These are phyloP conservation scores for Phasianus colchicus DNA, from an alignment of 2,113 vertebrate genomes.

Conservation along the genomic window DNA sequence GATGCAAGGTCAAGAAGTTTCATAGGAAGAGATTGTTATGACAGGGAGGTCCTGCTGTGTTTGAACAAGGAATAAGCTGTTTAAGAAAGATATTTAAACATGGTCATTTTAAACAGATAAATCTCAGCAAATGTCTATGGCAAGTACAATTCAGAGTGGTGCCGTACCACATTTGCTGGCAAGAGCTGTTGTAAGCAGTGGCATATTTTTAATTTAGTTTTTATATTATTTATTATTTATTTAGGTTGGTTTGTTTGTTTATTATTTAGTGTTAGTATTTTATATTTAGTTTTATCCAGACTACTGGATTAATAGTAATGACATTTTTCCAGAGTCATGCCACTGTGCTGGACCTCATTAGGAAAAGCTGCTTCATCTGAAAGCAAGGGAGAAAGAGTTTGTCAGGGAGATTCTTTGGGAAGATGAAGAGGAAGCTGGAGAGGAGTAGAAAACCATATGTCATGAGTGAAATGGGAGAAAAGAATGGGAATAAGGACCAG, in stretches of 20 bases:
- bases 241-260: too few relatives aligned
- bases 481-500: background rate
- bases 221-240: too few relatives aligned
- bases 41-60: background rate
- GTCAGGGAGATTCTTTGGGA: background rate
- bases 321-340: background rate
- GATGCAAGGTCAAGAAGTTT: background rate
- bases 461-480: background rate
- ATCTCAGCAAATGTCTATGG: background rate
- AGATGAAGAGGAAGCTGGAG: background rate
- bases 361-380: background rate
- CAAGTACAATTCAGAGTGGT: background rate
- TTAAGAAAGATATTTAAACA: background rate
- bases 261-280: too few relatives aligned
- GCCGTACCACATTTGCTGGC: accelerated
- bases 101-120: background rate
- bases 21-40: background rate
- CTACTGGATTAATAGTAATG: background rate
- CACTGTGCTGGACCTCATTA: background rate
- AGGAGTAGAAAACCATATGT: background rate
- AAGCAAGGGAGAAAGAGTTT: background rate
- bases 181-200: background rate
- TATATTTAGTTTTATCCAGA: too few relatives aligned
- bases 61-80: background rate
- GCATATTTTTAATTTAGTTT: too few relatives aligned